A percentile compares a stretch with the other conserved stretches of the same genome.
Evolutionary conservation across 2,797 vertebrate genomes (phyloP).

Genomic region (Trematomus bernacchii): DNA sequence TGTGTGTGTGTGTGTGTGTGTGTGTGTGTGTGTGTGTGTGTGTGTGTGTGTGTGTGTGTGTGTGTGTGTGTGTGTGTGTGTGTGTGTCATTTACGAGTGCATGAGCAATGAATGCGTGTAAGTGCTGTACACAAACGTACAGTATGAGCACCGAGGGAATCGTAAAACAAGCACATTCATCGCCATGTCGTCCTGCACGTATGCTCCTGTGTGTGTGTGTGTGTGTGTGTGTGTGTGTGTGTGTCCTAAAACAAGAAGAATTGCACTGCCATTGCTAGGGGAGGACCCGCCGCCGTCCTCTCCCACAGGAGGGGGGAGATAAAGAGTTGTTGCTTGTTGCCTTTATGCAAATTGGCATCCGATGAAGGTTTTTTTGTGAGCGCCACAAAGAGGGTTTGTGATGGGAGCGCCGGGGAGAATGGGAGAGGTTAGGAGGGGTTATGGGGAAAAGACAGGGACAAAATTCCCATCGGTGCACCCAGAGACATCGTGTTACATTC

Average conservation of each 20-base stretch:
- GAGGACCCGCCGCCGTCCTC: constrained; percentile 67
- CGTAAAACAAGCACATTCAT: constrained; percentile 67
- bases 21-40: constrained; percentile 31
- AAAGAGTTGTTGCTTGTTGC: constrained; percentile 86
- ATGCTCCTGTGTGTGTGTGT: constrained; percentile 39
- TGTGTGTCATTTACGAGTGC: constrained; percentile 5
- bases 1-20: constrained; percentile 19
- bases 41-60: constrained; percentile 18
- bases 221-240: constrained; percentile 12
- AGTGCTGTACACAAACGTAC: constrained; percentile 37
- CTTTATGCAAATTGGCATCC: constrained; percentile 87
- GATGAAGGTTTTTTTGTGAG: constrained; percentile 77
- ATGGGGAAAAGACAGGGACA: constrained; percentile 82
- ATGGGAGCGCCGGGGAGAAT: constrained; percentile 72
- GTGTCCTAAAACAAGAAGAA: constrained; percentile 64
- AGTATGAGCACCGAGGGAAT: constrained; percentile 61
- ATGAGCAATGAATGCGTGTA: constrained; percentile 17
- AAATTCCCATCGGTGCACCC: constrained; percentile 82
- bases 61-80: constrained; percentile 28
- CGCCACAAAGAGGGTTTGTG: constrained; percentile 85
- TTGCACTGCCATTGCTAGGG: constrained; percentile 59
- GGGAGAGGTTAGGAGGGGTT: constrained; percentile 83
- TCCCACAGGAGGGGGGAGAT: constrained; percentile 57
- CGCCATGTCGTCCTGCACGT: constrained; percentile 60
- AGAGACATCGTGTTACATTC: constrained; percentile 75